A percentile compares a stretch with the other conserved stretches of the same genome.
phyloP scores from a whole-genome alignment of 2,797 vertebrate species.

The Argentina silus region DNA sequence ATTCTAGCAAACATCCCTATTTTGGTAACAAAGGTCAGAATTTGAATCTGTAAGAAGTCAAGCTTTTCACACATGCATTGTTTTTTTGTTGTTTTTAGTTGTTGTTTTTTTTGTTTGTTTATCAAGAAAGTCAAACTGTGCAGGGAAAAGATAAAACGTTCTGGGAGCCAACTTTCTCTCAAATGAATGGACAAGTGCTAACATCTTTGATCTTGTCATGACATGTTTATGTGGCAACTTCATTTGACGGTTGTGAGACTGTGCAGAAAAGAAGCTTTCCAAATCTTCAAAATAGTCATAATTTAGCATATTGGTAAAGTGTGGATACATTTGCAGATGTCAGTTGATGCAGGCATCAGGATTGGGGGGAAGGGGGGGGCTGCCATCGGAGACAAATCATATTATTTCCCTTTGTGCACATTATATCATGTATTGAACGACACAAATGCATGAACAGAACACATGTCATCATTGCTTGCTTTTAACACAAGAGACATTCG shows the following conservation, averaged over 20 bases:
- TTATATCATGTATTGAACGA: neutral
- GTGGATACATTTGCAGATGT: neutral
- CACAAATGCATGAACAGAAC: neutral
- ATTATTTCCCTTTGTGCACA: neutral
- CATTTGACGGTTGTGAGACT: slow-evolving; percentile 71
- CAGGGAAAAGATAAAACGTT: slow-evolving; percentile 51
- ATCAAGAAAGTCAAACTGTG: slow-evolving; percentile 55
- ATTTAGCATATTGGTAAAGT: slow-evolving; percentile 1
- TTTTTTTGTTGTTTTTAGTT: neutral
- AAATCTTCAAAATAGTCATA: neutral
- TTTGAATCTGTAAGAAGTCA: neutral
- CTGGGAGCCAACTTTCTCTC: slow-evolving; percentile 64
- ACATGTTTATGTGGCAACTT: slow-evolving; percentile 78
- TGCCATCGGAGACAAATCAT: neutral
- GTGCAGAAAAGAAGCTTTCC: slow-evolving; percentile 44
- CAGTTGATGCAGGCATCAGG: neutral
- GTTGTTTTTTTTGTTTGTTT: slow-evolving; percentile 57
- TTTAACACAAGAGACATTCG: neutral
- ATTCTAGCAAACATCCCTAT: slow-evolving; percentile 1
- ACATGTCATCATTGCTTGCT: neutral
- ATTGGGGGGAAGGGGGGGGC: neutral
- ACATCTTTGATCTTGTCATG: slow-evolving; percentile 72
- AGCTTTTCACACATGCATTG: neutral
- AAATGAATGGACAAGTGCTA: slow-evolving; percentile 70
- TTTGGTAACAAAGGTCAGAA: slow-evolving; percentile 5